Percentiles rank a stretch among this genome's conserved stretches.
Evolutionary conservation across 2,113 vertebrate species (phyloP).

Genomic region (Podocnemis expansa): DNA sequence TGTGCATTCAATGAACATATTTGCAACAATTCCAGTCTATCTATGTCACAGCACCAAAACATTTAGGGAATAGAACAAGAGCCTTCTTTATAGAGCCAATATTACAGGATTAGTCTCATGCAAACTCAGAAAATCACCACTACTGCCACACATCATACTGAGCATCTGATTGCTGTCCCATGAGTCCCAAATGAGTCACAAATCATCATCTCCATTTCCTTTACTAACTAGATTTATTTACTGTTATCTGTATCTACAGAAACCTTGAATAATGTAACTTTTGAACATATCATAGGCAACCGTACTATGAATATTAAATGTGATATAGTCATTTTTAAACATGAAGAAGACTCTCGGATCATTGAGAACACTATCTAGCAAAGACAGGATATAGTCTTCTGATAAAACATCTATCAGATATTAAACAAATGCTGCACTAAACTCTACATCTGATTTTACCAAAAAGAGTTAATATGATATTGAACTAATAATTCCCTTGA

Average conservation of each 20-base stretch:
- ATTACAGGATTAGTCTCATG: background rate
- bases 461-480: background rate
- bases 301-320: background rate
- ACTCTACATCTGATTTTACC: background rate
- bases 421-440: background rate
- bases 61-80: background rate
- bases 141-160: no score
- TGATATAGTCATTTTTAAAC: background rate
- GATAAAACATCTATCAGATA: background rate
- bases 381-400: background rate
- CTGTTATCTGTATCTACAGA: background rate
- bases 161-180: background rate
- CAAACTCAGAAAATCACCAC: background rate
- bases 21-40: background rate
- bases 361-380: rapidly evolving
- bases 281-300: background rate
- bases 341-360: background rate
- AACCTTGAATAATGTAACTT: background rate
- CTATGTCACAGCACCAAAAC: no score
- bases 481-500: background rate
- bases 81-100: background rate
- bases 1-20: background rate
- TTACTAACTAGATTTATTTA: background rate
- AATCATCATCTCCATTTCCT: background rate
- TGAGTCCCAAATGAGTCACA: no score